A percentile compares a stretch with the other conserved stretches of the same genome.
These are phyloP conservation scores for Hemibagrus guttatus DNA, from an alignment of 2,797 vertebrate species.

Conservation along the genomic window DNA sequence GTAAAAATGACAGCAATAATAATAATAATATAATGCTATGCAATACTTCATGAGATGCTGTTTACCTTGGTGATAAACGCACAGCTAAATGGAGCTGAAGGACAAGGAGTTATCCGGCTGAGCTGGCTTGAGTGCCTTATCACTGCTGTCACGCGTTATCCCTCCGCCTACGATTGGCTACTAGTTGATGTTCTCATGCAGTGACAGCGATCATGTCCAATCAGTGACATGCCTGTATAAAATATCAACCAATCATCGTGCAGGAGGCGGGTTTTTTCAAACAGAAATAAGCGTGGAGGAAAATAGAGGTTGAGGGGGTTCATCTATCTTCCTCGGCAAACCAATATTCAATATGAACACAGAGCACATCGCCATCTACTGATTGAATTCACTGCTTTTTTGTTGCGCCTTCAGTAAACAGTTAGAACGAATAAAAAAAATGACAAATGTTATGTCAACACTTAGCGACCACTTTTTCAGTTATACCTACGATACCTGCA, in stretches of 20 bases:
- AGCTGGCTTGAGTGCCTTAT: background rate
- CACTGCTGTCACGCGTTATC: background rate
- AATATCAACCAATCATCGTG: background rate
- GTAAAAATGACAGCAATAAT: no score
- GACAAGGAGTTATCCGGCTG: background rate
- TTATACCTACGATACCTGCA: constrained; percentile 1
- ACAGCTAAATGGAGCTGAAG: background rate
- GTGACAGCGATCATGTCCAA: constrained; percentile 5
- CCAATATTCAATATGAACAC: background rate
- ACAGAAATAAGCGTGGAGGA: background rate
- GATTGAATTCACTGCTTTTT: background rate
- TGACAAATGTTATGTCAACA: background rate
- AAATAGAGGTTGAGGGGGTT: background rate
- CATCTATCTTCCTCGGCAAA: background rate
- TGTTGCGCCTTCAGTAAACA: background rate
- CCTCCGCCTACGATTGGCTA: background rate
- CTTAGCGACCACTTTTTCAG: background rate
- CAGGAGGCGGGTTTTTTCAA: background rate
- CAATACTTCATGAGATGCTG: background rate
- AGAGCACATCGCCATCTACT: background rate
- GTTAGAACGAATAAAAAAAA: background rate
- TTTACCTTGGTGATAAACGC: background rate
- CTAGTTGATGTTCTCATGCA: background rate
- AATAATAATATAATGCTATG: background rate
- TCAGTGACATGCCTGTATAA: background rate